These are phyloP conservation scores for Balaeniceps rex DNA, from an alignment of 2,113 vertebrate species.

Conservation along the genomic window DNA sequence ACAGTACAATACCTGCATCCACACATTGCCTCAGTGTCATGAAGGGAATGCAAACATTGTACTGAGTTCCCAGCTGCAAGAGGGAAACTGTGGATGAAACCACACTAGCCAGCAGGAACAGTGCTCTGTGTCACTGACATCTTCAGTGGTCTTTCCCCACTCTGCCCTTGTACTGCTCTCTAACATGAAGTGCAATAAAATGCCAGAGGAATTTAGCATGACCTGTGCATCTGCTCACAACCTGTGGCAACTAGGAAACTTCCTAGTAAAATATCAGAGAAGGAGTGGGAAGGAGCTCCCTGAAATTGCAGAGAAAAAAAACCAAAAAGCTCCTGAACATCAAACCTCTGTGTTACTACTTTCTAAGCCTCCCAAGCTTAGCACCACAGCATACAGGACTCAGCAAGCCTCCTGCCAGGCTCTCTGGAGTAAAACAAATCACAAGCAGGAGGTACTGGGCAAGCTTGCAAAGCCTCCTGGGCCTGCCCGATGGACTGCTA, in stretches of 20 bases:
- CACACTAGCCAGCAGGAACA: not conserved
- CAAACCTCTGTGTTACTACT: not conserved
- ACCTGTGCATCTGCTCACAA: not conserved
- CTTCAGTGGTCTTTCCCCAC: not conserved
- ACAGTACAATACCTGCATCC: not conserved
- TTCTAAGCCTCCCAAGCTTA: not conserved
- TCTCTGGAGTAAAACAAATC: not conserved
- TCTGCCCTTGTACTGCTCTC: not conserved
- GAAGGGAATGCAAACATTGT: not conserved
- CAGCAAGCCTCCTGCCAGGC: not conserved
- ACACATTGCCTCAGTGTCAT: fast-evolving
- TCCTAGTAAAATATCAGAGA: not conserved
- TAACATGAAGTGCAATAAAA: not conserved
- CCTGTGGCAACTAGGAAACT: not conserved
- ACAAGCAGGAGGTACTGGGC: not conserved
- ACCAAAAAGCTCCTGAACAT: not conserved
- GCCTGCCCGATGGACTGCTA: not conserved
- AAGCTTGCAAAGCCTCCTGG: not conserved
- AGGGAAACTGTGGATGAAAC: not conserved
- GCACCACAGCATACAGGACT: not conserved
- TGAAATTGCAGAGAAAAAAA: not conserved
- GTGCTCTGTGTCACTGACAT: too few species aligned
- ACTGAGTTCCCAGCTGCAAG: not conserved
- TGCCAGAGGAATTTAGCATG: not conserved
- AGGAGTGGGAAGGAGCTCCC: not conserved